phyloP scores from a whole-genome alignment of 2,113 vertebrate species.

The Morone chrysops region DNA sequence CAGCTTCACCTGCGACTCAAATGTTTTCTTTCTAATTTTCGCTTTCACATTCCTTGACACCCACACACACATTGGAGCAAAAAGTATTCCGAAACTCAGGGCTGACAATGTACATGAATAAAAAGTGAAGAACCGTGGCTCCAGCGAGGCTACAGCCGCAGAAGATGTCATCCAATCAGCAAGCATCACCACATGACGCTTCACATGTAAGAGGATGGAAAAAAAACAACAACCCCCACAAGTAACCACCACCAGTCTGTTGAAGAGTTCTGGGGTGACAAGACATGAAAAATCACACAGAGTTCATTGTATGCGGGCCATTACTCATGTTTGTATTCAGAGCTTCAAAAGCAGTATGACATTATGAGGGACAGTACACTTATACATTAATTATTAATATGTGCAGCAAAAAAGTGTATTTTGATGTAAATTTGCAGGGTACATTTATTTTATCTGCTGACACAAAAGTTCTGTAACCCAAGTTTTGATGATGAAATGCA shows the following conservation, averaged over 20 bases:
- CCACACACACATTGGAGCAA: neutral
- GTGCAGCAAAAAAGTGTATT: neutral
- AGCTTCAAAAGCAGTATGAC: conserved; percentile 21
- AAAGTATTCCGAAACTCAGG: neutral
- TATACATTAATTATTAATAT: conserved; percentile 20
- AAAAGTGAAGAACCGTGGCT: conserved; percentile 9
- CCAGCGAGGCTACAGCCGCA: conserved; percentile 26
- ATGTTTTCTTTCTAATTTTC: conserved; percentile 2
- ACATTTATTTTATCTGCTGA: neutral
- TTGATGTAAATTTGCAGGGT: neutral
- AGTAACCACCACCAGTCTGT: conserved; percentile 27
- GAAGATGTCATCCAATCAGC: conserved; percentile 32
- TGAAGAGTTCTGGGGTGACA: conserved; percentile 37
- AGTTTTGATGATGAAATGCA: neutral
- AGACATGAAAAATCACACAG: conserved; percentile 40
- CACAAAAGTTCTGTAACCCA: neutral
- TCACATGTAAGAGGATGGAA: conserved; percentile 4
- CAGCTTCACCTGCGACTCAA: conserved; percentile 2
- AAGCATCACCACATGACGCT: conserved; percentile 16
- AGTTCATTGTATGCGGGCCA: conserved; percentile 42
- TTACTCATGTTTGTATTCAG: conserved; percentile 47
- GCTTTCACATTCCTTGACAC: conserved; percentile 6
- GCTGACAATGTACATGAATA: neutral
- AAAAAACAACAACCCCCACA: conserved; percentile 6
- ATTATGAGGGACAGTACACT: conserved; percentile 27